Evolutionary conservation across 1,140 invertebrate species (phyloP), one percentile per base, ranked within the genome.

Genomic region (Drosophila insularis): DNA sequence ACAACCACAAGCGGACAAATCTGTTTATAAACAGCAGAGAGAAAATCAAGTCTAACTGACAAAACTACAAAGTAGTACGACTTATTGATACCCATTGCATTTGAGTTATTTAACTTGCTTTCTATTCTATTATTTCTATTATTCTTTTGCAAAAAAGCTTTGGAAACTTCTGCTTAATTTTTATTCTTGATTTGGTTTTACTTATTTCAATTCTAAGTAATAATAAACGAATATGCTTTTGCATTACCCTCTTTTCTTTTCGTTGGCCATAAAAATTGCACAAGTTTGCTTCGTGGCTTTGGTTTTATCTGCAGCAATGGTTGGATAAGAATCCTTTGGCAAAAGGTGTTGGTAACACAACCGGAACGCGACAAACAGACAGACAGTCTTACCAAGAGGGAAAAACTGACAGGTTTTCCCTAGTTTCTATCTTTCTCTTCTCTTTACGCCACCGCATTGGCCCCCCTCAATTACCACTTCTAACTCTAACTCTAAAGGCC

Each of bases 331-430:
- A 70, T 87, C 68, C 71, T 72, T 75, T 87, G 56, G 78, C 61
- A 77, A 71, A 81, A 86, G 81, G 81, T 86, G 81, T 81, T 75
- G 62, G 63, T 60, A 61, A 64, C 79, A 35, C 27, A 56, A 77
- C 63, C 62, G 71, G 76, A 86, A 86, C 54, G 70, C 72, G 73
- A 69, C 64, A 72, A 56, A 62, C 65, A 53, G 68, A 62, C 39
- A 23, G n/a, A 17, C 14, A 14, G 37, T 7, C 40, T 1, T 4
- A 17, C 14, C 14, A 6, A 46, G 43, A 19, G 19, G 19, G 13
- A 14, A 56, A 19, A 31, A 19, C 6, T 10, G 0, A 27, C 39
- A 40, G n/a, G 43, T 19, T 50, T 46, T 50, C 7, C 32, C 31
- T n/a, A 17, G 32, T 37, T 13, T 13, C 11, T 37, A 10, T 11